Conservation (phyloP, 2,113 vertebrate genomes). For the Aptenodytes patagonicus region DNA sequence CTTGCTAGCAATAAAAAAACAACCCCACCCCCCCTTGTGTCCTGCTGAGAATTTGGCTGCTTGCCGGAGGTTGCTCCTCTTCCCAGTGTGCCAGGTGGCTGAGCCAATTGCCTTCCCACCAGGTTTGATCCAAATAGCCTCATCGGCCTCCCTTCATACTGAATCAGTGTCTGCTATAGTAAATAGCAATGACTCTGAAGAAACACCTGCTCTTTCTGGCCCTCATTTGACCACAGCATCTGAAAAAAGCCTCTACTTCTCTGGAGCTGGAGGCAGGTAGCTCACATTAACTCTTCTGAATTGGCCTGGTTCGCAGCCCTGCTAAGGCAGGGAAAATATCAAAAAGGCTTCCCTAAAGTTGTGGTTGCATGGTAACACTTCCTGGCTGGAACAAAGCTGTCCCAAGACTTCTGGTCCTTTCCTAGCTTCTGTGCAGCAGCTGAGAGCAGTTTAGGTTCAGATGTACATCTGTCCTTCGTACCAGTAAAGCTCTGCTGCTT, state of each 20-base stretch:
- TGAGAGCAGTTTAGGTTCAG: not conserved
- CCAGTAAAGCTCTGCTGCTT: not conserved
- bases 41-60: not conserved
- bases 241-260: not conserved
- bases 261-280: not conserved
- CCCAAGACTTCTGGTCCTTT: not conserved
- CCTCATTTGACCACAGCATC: not conserved
- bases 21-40: not conserved
- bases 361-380: not conserved
- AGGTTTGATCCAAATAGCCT: not conserved
- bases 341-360: not conserved
- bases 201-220: not conserved
- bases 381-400: not conserved
- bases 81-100: not conserved
- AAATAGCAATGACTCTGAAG: not conserved
- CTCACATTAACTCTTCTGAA: not conserved
- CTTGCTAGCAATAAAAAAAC: not conserved
- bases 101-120: not conserved
- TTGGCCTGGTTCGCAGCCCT: not conserved
- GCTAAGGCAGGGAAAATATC: not conserved
- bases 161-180: not conserved
- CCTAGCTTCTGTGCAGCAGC: not conserved
- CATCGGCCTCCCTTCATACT: not conserved
- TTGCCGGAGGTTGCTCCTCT: not conserved
- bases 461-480: not conserved